These are phyloP conservation scores for Trachythela sp. DNA, from an alignment of 64 coral and sea anemone species.

Conservation along the genomic window DNA sequence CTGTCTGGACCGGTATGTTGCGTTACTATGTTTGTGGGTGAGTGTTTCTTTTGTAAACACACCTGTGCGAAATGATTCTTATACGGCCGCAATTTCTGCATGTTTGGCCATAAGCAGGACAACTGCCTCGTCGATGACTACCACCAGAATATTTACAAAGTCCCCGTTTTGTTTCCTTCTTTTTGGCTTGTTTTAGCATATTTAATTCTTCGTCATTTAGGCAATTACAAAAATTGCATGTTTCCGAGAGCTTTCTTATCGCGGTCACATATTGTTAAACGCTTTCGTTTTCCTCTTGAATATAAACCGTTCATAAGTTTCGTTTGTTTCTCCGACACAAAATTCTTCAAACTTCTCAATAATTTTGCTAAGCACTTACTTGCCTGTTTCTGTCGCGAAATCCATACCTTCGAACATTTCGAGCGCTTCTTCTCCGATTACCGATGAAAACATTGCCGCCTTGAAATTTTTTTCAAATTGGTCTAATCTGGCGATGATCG, in stretches of 20 bases:
- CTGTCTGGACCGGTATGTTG: neutral
- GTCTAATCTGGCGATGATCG: too few species aligned
- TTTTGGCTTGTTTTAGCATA: neutral
- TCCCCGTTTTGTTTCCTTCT: neutral
- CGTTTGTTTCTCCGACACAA: slow-evolving; percentile 40
- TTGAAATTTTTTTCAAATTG: too few species aligned
- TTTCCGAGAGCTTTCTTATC: neutral
- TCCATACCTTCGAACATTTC: too few species aligned
- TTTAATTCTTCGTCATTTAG: slow-evolving; percentile 34
- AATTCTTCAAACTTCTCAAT: too few species aligned
- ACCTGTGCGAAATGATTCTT: neutral
- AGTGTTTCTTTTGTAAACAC: neutral
- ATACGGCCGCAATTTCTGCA: slow-evolving; percentile 31
- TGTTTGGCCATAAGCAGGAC: neutral
- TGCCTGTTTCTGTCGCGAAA: too few species aligned
- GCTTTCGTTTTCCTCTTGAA: slow-evolving; percentile 28
- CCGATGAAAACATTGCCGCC: too few species aligned
- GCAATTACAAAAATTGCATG: too few species aligned
- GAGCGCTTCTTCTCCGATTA: too few species aligned
- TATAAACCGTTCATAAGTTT: slow-evolving; percentile 48
- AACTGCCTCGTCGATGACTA: neutral
- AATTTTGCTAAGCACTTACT: too few species aligned
- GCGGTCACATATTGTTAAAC: slow-evolving; percentile 37
- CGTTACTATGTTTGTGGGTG: neutral
- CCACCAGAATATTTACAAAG: slow-evolving; percentile 17